These are phyloP conservation scores for Sphecodes monilicornis DNA, from an alignment of 2,888 invertebrate genomes.

Conservation along the genomic window DNA sequence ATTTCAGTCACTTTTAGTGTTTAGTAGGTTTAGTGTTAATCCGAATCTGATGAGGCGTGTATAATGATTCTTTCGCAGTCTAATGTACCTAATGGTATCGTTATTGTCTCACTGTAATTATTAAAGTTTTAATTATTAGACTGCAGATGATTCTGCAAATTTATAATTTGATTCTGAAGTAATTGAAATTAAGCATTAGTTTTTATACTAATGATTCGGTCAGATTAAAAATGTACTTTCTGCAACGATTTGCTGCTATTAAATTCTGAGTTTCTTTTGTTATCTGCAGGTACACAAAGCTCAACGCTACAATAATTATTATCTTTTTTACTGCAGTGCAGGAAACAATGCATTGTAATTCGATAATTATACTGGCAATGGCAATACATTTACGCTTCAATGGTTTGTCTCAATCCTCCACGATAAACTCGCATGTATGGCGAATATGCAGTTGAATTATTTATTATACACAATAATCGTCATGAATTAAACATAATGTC, in stretches of 20 bases:
- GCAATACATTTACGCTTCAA: neutral
- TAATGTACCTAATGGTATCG: too few species aligned
- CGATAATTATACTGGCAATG: neutral
- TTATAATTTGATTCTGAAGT: too few species aligned
- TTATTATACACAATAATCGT: neutral
- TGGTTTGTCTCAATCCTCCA: neutral
- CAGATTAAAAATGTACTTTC: neutral
- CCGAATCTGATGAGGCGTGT: too few species aligned
- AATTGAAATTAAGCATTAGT: too few species aligned
- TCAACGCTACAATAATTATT: neutral
- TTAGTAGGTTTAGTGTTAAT: too few species aligned
- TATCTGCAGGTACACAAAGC: neutral
- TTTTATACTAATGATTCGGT: too few species aligned
- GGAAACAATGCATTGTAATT: neutral
- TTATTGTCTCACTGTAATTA: too few species aligned
- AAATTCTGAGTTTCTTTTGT: too few species aligned
- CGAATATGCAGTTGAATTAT: neutral
- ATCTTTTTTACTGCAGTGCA: neutral
- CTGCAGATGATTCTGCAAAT: too few species aligned
- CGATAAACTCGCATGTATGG: neutral
- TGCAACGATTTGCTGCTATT: neutral
- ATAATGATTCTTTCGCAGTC: too few species aligned
- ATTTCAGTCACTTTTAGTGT: too few species aligned
- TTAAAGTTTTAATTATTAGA: too few species aligned
- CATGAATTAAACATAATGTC: neutral